phyloP scores from a whole-genome alignment of 2,113 vertebrate species.

The Sapayoa aenigma region DNA sequence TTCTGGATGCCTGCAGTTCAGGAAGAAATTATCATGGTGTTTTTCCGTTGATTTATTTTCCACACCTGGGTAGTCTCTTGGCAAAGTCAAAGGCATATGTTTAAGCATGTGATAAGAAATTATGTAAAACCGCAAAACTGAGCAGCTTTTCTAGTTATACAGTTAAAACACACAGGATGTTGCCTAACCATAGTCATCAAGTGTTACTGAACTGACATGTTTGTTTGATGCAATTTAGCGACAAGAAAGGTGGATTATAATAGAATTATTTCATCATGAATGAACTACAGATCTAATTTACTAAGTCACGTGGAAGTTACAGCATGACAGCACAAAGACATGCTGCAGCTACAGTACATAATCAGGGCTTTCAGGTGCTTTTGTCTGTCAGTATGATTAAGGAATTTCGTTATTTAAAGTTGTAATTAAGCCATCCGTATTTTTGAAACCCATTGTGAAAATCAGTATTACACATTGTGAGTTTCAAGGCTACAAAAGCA shows the following conservation, averaged over 20 bases:
- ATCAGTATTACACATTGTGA: neutral
- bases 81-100: neutral
- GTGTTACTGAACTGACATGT: neutral
- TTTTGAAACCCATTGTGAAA: conserved; percentile 20
- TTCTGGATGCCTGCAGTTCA: neutral
- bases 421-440: conserved; percentile 54
- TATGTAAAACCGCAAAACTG: neutral
- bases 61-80: neutral
- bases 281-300: conserved; percentile 23
- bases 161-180: neutral
- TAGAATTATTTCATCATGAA: conserved; percentile 13
- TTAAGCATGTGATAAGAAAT: neutral
- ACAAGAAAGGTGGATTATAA: neutral
- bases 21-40: neutral
- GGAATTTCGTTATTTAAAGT: conserved; percentile 44
- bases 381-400: conserved; percentile 48
- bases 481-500: neutral
- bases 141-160: neutral
- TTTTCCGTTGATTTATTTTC: neutral
- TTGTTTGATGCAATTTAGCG: conserved; percentile 19
- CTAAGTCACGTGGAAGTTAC: conserved; percentile 23
- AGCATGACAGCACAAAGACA: conserved; percentile 26
- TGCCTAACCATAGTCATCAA: neutral
- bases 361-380: conserved; percentile 26
- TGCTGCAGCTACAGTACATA: neutral